phyloP scores from a whole-genome alignment of 2,888 invertebrate genomes.

The Andrena trimmerana region DNA sequence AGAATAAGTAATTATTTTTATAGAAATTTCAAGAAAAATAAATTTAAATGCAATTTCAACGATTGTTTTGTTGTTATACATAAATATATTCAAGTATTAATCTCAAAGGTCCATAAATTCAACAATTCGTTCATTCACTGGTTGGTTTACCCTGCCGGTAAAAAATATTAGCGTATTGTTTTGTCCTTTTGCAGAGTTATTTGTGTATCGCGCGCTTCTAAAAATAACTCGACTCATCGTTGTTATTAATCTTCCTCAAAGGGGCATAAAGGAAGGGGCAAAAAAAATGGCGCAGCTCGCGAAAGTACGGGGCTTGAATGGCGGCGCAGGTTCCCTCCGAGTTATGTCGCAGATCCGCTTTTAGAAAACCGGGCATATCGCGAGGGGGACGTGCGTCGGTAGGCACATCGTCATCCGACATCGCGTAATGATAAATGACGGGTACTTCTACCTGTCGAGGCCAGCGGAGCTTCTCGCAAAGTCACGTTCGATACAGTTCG shows the following conservation, averaged over 20 bases:
- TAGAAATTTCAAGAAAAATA: too few species aligned
- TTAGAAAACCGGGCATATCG: constrained; percentile 15
- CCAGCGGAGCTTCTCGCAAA: constrained; percentile 15
- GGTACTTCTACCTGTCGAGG: neutral
- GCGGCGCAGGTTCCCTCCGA: neutral
- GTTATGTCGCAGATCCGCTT: constrained; percentile 21
- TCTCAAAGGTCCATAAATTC: too few species aligned
- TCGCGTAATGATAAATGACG: constrained; percentile 38
- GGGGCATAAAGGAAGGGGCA: too few species aligned
- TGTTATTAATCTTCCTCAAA: constrained; percentile 1
- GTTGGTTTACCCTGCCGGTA: too few species aligned
- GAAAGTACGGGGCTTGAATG: neutral
- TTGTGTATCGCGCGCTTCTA: neutral
- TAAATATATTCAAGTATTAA: too few species aligned
- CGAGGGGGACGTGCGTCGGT: neutral
- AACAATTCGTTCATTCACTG: too few species aligned
- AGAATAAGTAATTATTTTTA: too few species aligned
- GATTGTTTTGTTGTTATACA: too few species aligned
- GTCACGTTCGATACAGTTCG: constrained; percentile 42
- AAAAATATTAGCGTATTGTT: too few species aligned
- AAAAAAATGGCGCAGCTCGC: neutral
- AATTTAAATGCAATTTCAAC: too few species aligned
- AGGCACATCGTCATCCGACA: constrained; percentile 33
- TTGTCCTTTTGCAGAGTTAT: neutral
- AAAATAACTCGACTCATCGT: neutral